These are phyloP conservation scores for Vesta saturnalis DNA, from an alignment of 2,888 invertebrate genomes.

Conservation along the genomic window DNA sequence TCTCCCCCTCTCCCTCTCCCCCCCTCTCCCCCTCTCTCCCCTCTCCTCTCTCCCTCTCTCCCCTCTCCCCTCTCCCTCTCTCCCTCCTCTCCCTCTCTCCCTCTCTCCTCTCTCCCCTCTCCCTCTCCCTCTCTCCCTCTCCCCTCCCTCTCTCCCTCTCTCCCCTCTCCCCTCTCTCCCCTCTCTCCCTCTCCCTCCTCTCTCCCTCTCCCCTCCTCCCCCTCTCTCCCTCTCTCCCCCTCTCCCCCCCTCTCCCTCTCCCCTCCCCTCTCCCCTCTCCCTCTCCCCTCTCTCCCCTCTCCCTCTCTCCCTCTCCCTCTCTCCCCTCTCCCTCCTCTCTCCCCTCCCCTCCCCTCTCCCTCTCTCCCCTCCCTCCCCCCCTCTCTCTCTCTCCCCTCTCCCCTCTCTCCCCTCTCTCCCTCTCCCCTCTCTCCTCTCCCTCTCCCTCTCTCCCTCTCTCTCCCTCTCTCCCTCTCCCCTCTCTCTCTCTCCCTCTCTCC, in stretches of 20 bases:
- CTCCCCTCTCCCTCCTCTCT: not conserved
- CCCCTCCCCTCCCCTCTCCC: not conserved
- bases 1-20: not conserved
- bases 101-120: not conserved
- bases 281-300: not conserved
- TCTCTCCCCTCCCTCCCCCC: not conserved
- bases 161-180: not conserved
- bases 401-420: not conserved
- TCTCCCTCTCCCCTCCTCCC: not conserved
- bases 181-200: not conserved
- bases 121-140: not conserved
- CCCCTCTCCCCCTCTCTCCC: not conserved
- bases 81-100: not conserved
- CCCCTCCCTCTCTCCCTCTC: not conserved
- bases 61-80: not conserved
- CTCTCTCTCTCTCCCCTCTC: not conserved
- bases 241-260: not conserved
- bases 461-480: not conserved
- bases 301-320: not conserved
- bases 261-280: not conserved
- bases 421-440: not conserved
- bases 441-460: not conserved
- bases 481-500: not conserved
- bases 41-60: not conserved
- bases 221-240: not conserved